Evolutionary conservation across 2,113 vertebrate species (phyloP).

Genomic region (Callopanchax toddi): DNA sequence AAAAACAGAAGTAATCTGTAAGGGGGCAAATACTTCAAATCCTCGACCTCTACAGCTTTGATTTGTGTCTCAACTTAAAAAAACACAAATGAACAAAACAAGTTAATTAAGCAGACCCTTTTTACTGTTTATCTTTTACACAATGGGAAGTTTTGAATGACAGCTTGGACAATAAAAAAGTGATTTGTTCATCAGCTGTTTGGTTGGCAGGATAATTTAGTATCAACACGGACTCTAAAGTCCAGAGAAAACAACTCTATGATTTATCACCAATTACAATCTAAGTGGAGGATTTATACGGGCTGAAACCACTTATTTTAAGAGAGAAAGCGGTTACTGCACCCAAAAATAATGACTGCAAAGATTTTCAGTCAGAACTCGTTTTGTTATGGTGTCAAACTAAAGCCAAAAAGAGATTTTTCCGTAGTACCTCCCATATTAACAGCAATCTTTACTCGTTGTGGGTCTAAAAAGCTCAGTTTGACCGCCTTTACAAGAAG

Average conservation of each 20-base stretch:
- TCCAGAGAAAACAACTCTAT: not conserved
- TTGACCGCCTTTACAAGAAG: slow-evolving; percentile 48
- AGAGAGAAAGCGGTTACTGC: slow-evolving; percentile 18
- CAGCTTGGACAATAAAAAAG: slow-evolving; percentile 10
- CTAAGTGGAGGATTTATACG: slow-evolving; percentile 19
- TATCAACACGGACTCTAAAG: slow-evolving; percentile 3
- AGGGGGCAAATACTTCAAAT: too few species aligned
- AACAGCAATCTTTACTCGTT: slow-evolving; percentile 44
- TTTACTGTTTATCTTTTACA: slow-evolving; percentile 21
- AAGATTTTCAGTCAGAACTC: slow-evolving; percentile 49
- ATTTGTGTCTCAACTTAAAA: slow-evolving; percentile 34
- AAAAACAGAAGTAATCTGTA: too few species aligned
- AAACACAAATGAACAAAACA: slow-evolving; percentile 27
- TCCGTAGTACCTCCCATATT: slow-evolving; percentile 50
- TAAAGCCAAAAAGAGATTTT: slow-evolving; percentile 48
- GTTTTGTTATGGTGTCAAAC: slow-evolving; percentile 45
- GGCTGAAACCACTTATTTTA: slow-evolving; percentile 26
- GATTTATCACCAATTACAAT: slow-evolving; percentile 37
- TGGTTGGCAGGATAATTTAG: slow-evolving; percentile 15
- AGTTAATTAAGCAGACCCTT: not conserved
- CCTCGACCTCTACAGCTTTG: too few species aligned
- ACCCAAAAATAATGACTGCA: slow-evolving; percentile 40
- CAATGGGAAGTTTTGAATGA: slow-evolving; percentile 18
- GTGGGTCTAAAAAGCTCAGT: slow-evolving; percentile 38
- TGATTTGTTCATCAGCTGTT: slow-evolving; percentile 37